Conservation (phyloP, 1,140 invertebrate species). For the Drosophila pallidifrons region DNA sequence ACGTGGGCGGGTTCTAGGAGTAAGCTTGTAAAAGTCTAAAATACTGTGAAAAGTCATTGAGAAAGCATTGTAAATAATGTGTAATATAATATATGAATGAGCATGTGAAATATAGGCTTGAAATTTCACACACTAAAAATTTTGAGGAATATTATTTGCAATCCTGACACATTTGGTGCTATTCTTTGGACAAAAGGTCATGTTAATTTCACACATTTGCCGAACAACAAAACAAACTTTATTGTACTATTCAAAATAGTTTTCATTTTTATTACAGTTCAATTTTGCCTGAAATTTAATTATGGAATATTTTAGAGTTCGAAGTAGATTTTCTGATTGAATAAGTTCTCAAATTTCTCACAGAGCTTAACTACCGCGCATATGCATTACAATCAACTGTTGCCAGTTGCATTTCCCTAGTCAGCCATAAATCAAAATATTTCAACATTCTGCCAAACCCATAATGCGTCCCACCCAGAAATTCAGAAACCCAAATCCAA, state of each 20-base stretch:
- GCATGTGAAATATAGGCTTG: background rate
- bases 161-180: background rate
- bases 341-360: constrained; percentile 42
- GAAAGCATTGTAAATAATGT: background rate
- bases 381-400: constrained; percentile 2
- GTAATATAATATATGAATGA: background rate
- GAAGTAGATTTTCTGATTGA: background rate
- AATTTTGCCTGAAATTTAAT: background rate
- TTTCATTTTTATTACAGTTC: background rate
- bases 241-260: background rate
- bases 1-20: background rate
- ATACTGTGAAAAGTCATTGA: background rate
- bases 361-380: constrained; percentile 30
- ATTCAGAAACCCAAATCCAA: constrained; percentile 1
- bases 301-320: background rate
- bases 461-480: constrained; percentile 30
- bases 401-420: constrained; percentile 24
- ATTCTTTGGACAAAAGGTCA: background rate
- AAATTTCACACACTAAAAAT: background rate
- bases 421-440: constrained; percentile 51
- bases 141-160: background rate
- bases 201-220: background rate
- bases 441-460: constrained; percentile 45
- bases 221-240: background rate
- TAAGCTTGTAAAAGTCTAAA: background rate